Evolutionary conservation across 37 sponge, comb jelly and placozoan genomes (phyloP), one percentile per base, ranked within the genome.

Genomic region (Spongilla lacustris): DNA sequence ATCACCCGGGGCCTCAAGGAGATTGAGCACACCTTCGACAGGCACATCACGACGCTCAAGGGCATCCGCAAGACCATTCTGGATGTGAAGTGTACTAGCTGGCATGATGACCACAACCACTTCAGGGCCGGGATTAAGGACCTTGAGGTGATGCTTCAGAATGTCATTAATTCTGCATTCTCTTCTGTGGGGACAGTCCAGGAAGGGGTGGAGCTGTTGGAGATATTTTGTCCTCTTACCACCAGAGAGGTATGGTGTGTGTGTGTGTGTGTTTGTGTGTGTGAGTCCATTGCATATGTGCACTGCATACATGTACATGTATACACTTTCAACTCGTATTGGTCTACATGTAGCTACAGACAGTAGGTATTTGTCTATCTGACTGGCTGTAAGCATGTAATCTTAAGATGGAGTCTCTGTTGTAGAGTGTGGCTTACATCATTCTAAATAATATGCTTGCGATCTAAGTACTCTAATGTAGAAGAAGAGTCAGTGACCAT

Each of bases 131-230:
- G 99, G 0, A 80, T 96, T 36, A 98, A 98, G 78, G 99, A 98
- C 34, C 86, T 98, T 75, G 99, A 98, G 76, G 97, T 98, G 35
- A 98, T 98, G 99, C 87, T 98, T 78, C 99, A 98, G 82, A 98
- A 98, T 82, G 88, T 93, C 27, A 96, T 98, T 66, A 93, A 88
- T 29, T 75, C 92, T 12, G 95, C 92, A 9, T 98, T 98, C 71
- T 87, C 81, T 71, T 88, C 94, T 0, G 88, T 91, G 66, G 89
- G 91, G 24, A 94, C 94, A 26, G 94, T 98, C 24, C 95, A 96
- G 74, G 94, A 91, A 48, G 99, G 99, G 14, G 94, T 98, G 29
- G 92, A 96, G 78, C 58, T 98, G 36, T 89, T 98, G 86, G 99
- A 98, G 31, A 86, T 91, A 28, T 98, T 98, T 68, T 71, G 80